Evolutionary conservation across 1,140 invertebrate species (phyloP).

Genomic region (Bombus cullumanus): DNA sequence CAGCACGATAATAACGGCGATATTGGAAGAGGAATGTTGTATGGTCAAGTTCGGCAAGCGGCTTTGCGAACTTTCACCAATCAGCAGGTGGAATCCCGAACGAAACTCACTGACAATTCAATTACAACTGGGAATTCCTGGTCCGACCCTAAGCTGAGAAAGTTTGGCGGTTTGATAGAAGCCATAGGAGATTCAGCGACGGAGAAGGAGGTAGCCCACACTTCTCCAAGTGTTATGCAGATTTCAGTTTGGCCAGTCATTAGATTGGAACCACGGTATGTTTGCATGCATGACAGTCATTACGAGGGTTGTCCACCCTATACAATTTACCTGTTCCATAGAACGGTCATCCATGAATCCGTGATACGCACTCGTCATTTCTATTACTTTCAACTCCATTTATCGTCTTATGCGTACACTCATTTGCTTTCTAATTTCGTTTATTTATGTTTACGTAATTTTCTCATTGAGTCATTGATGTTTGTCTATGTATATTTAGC

Average conservation of each 20-base stretch:
- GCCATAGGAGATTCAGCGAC: constrained; percentile 53
- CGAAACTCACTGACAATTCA: constrained; percentile 76
- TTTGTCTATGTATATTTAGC: not conserved
- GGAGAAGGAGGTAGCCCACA: constrained; percentile 60
- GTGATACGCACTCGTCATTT: constrained; percentile 1
- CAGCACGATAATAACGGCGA: constrained; percentile 52
- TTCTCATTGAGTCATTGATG: too few relatives aligned
- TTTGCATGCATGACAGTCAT: constrained; percentile 57
- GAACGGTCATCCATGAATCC: constrained; percentile 36
- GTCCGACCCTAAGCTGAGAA: constrained; percentile 72
- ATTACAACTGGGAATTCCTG: constrained; percentile 77
- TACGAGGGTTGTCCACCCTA: constrained; percentile 43
- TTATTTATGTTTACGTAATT: not conserved
- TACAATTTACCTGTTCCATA: constrained; percentile 22
- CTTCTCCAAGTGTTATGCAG: constrained; percentile 81
- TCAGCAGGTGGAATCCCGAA: constrained; percentile 68
- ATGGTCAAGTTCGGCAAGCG: constrained; percentile 65
- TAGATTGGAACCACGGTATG: constrained; percentile 58
- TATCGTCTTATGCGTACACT: not conserved
- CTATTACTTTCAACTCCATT: constrained; percentile 20
- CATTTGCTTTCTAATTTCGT: not conserved
- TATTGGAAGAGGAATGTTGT: constrained; percentile 39
- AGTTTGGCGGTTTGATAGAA: constrained; percentile 71
- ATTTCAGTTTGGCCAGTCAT: constrained; percentile 82
- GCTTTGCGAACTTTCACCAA: constrained; percentile 70